Conservation (phyloP, 2,888 invertebrate species). For the Galerucella calmariensis region DNA sequence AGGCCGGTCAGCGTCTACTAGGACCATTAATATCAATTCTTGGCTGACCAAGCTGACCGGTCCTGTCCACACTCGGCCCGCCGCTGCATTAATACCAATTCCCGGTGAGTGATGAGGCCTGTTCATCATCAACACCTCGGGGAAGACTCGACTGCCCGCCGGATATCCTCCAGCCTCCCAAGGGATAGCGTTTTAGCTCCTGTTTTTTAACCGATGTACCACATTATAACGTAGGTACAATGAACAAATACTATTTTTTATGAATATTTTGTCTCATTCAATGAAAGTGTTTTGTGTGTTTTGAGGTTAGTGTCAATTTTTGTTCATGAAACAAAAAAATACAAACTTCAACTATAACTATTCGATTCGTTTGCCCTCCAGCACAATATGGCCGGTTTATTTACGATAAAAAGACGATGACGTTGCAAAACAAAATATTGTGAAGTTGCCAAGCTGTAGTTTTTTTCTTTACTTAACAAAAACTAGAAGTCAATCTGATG, state of each 20-base stretch:
- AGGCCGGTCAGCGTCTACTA: constrained; percentile 56
- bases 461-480: too few relatives aligned
- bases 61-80: constrained; percentile 59
- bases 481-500: too few relatives aligned
- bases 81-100: constrained; percentile 66
- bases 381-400: too few relatives aligned
- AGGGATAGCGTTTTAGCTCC: constrained; percentile 45
- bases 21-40: constrained; percentile 66
- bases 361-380: too few relatives aligned
- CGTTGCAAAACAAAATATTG: too few relatives aligned
- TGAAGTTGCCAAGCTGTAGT: too few relatives aligned
- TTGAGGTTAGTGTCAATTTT: too few relatives aligned
- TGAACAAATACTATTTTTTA: neutral
- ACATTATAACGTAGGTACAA: neutral
- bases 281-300: neutral
- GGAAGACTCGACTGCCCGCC: constrained; percentile 54
- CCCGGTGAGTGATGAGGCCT: constrained; percentile 64
- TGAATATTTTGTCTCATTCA: too few relatives aligned
- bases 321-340: too few relatives aligned
- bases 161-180: constrained; percentile 59
- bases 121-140: constrained; percentile 65
- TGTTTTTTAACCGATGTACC: constrained; percentile 11
- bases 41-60: constrained; percentile 59
- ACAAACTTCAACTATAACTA: too few relatives aligned
- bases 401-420: too few relatives aligned